Conservation (phyloP, 2,888 invertebrate genomes). For the Drosophila kuntzei region DNA sequence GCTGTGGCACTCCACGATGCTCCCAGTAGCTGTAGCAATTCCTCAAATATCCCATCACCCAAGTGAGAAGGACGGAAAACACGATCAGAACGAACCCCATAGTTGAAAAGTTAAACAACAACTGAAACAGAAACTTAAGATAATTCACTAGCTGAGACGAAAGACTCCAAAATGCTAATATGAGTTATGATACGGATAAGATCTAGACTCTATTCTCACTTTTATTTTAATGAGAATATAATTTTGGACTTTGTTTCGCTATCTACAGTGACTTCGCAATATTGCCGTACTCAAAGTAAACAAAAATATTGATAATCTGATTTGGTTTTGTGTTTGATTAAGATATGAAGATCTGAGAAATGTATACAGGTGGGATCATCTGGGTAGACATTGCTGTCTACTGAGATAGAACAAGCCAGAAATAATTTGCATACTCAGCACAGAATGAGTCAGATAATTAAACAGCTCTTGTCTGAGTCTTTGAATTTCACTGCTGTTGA, state of each 20-base stretch:
- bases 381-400: too few species aligned
- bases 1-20: conserved; percentile 55
- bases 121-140: not conserved
- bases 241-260: not conserved
- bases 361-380: too few species aligned
- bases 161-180: not conserved
- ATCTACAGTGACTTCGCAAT: not conserved
- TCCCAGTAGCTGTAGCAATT: conserved; percentile 73
- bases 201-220: not conserved
- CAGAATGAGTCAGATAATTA: too few species aligned
- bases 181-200: conserved; percentile 21
- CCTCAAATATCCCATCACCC: conserved; percentile 54
- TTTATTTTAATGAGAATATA: too few species aligned
- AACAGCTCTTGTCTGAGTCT: too few species aligned
- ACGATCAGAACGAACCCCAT: conserved; percentile 65
- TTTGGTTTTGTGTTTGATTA: not conserved
- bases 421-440: too few species aligned
- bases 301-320: not conserved
- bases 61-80: conserved; percentile 44
- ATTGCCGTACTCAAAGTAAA: conserved; percentile 10
- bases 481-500: too few species aligned
- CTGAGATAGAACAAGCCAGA: too few species aligned
- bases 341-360: too few species aligned
- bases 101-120: not conserved
- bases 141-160: not conserved